Evolutionary conservation across 2,113 vertebrate species (phyloP).

Genomic region (Clarias macrocephalus): DNA sequence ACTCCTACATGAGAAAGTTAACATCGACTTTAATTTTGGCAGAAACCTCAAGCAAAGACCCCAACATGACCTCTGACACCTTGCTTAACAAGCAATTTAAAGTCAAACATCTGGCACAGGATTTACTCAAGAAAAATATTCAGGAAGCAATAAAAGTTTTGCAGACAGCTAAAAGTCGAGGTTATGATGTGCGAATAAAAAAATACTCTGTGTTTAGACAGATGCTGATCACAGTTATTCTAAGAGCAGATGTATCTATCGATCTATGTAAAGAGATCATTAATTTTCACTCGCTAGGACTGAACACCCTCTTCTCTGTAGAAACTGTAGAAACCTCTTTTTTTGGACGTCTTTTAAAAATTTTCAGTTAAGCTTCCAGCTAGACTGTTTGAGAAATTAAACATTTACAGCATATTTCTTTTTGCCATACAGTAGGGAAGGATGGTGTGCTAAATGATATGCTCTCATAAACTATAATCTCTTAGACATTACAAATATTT

Average conservation of each 20-base stretch:
- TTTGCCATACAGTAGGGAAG: background rate
- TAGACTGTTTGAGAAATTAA: no score
- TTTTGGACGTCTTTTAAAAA: background rate
- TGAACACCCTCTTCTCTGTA: constrained; percentile 53
- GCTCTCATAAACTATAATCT: background rate
- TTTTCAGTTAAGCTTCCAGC: background rate
- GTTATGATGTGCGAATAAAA: constrained; percentile 33
- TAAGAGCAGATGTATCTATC: background rate
- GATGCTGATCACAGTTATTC: constrained; percentile 1
- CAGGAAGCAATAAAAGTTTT: constrained; percentile 36
- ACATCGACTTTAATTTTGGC: background rate
- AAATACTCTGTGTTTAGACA: background rate
- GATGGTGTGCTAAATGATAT: background rate
- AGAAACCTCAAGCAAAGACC: background rate
- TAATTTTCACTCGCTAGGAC: constrained; percentile 51
- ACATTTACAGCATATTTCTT: background rate
- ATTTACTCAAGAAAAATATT: constrained; percentile 49
- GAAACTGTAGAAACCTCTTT: constrained; percentile 18
- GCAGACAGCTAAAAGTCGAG: background rate
- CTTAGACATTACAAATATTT: background rate
- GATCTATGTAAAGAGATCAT: constrained; percentile 29
- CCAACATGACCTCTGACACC: background rate
- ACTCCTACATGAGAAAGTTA: constrained; percentile 44
- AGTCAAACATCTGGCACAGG: background rate
- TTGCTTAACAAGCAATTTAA: constrained; percentile 33